Percentiles rank a stretch among this genome's conserved stretches.
Conservation (phyloP, 1,140 invertebrate species). For the Anastrepha obliqua region DNA sequence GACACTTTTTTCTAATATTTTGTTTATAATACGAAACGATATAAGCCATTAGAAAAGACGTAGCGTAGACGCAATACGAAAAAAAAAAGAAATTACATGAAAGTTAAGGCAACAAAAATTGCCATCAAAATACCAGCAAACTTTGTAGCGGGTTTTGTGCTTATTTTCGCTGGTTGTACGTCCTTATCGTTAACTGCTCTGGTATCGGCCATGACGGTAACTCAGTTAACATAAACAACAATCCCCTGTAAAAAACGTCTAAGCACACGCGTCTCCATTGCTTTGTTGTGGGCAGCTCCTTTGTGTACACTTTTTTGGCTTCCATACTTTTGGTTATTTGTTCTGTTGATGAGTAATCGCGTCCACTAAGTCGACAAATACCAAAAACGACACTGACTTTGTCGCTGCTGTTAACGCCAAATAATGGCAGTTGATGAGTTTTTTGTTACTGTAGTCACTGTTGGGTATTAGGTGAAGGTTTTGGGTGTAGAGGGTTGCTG, state of each 20-base stretch:
- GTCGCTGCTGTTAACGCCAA: background rate
- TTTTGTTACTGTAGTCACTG: background rate
- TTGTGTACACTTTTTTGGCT: background rate
- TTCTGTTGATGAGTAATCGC: background rate
- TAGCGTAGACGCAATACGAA: background rate
- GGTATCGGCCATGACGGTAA: background rate
- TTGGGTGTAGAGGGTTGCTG: no score
- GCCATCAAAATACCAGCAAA: background rate
- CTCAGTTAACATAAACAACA: background rate
- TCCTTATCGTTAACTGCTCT: background rate
- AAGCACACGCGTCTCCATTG: background rate
- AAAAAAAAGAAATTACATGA: background rate
- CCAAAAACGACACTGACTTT: background rate
- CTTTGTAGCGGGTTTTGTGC: background rate
- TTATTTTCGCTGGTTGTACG: background rate
- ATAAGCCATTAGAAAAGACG: background rate
- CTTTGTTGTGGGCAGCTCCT: background rate
- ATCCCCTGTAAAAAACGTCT: no score
- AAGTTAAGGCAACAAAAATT: background rate
- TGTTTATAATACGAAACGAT: background rate
- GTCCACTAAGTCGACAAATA: background rate
- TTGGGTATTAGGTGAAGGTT: no score
- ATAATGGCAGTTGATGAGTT: background rate
- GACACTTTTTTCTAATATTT: background rate
- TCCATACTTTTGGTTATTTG: conserved; percentile 4